phyloP scores from a whole-genome alignment of 2,797 vertebrate species.

The Liasis olivaceus region DNA sequence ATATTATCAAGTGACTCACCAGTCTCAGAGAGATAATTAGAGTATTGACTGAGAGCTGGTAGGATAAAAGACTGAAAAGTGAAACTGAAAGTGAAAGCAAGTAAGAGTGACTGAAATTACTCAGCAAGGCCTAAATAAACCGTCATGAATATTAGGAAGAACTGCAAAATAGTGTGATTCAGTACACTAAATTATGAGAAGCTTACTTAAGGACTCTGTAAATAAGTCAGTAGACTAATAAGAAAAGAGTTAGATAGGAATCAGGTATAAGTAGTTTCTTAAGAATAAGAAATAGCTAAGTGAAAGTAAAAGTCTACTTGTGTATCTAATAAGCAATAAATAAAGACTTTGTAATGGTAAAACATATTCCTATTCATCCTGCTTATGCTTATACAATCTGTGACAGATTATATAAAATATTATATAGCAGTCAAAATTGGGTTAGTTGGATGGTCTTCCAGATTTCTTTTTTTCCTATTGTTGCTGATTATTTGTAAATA shows the following conservation, averaged over 20 bases:
- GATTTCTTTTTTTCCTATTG: neutral
- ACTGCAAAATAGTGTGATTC: neutral
- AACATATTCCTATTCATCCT: neutral
- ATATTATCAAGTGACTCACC: neutral
- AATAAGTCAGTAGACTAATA: neutral
- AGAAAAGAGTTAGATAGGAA: neutral
- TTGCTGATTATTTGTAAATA: neutral
- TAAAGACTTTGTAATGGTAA: neutral
- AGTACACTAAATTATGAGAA: neutral
- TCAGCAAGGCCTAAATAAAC: neutral
- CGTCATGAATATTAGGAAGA: neutral
- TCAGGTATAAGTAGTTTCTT: neutral
- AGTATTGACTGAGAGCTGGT: neutral
- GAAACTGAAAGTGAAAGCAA: neutral
- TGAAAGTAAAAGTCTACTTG: neutral
- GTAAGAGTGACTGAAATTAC: neutral
- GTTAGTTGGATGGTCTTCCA: neutral
- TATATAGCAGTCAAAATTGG: neutral
- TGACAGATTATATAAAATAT: slow-evolving; percentile 23
- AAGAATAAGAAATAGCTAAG: neutral
- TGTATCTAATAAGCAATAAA: neutral
- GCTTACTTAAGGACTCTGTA: neutral
- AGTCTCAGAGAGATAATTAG: neutral
- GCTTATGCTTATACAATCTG: neutral
- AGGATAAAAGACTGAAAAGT: neutral